Conservation (phyloP, 2,797 vertebrate species). For the Anguilla anguilla region DNA sequence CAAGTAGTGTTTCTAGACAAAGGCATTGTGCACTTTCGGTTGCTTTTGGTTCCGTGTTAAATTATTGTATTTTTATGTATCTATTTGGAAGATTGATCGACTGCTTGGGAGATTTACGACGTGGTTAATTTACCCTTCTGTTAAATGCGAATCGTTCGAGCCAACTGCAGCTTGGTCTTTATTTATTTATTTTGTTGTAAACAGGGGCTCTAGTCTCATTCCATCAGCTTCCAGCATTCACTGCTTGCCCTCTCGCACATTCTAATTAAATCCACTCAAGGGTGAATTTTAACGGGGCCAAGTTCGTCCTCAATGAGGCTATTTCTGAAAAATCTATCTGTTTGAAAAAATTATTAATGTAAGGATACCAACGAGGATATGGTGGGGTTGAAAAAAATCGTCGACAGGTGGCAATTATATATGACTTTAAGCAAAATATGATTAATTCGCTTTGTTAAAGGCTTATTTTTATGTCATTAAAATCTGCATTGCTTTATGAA, state of each 20-base stretch:
- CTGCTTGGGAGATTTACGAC: not conserved
- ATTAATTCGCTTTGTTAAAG: not conserved
- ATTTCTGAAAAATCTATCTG: constrained; percentile 6
- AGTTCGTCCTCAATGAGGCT: constrained; percentile 15
- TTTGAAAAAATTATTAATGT: not conserved
- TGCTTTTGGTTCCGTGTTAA: not conserved
- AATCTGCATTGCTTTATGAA: not conserved
- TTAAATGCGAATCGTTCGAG: not conserved
- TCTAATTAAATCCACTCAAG: constrained; percentile 48
- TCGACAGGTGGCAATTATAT: constrained; percentile 2
- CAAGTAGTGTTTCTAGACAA: constrained; percentile 4
- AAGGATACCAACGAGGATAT: not conserved
- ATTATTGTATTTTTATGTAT: not conserved
- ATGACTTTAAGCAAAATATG: not conserved
- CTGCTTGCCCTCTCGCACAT: constrained; percentile 42
- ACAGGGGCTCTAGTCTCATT: constrained; percentile 43
- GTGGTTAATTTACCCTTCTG: not conserved
- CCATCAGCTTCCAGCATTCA: constrained; percentile 48
- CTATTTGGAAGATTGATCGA: not conserved
- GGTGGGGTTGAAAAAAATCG: not conserved
- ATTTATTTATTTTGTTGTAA: not conserved
- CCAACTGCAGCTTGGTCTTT: not conserved
- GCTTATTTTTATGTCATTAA: too few relatives aligned
- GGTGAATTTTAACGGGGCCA: constrained; percentile 56
- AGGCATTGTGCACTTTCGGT: constrained; percentile 51